These are phyloP conservation scores for Nothocercus nigrocapillus DNA, from an alignment of 2,113 vertebrate genomes.

Conservation along the genomic window DNA sequence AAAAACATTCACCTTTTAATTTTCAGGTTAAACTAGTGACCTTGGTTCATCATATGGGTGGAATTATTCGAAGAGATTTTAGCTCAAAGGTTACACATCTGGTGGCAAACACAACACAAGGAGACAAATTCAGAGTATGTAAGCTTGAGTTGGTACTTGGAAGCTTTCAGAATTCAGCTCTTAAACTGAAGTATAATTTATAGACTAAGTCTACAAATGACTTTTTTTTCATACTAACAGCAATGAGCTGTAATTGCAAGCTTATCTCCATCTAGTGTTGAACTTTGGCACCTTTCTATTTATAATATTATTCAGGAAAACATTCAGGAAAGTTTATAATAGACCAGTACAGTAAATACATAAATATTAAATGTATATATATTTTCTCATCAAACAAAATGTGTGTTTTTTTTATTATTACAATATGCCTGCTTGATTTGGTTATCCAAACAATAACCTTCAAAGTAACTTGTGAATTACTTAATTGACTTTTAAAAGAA, in stretches of 20 bases:
- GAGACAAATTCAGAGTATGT: slow-evolving; percentile 97
- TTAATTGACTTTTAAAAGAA: neutral
- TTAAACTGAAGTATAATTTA: neutral
- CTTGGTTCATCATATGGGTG: slow-evolving; percentile 98
- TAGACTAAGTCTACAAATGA: neutral
- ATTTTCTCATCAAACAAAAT: neutral
- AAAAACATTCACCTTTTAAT: neutral
- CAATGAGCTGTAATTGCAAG: neutral
- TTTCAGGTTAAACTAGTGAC: slow-evolving; percentile 92
- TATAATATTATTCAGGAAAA: neutral
- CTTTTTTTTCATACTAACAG: neutral
- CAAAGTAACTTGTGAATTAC: neutral
- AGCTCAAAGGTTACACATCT: slow-evolving; percentile 97
- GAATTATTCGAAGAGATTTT: slow-evolving; percentile 93
- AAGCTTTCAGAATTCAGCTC: neutral
- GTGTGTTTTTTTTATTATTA: neutral
- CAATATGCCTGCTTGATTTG: neutral
- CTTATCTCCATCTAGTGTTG: neutral
- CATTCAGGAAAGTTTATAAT: neutral
- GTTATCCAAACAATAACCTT: neutral
- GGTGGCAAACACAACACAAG: slow-evolving; percentile 92
- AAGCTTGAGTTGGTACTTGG: neutral
- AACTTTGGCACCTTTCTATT: neutral
- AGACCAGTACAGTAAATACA: neutral
- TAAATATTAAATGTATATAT: too few species aligned